Percentiles rank a stretch among this genome's conserved stretches.
phyloP scores from a whole-genome alignment of 2,888 invertebrate species.

The Zele albiditarsus region DNA sequence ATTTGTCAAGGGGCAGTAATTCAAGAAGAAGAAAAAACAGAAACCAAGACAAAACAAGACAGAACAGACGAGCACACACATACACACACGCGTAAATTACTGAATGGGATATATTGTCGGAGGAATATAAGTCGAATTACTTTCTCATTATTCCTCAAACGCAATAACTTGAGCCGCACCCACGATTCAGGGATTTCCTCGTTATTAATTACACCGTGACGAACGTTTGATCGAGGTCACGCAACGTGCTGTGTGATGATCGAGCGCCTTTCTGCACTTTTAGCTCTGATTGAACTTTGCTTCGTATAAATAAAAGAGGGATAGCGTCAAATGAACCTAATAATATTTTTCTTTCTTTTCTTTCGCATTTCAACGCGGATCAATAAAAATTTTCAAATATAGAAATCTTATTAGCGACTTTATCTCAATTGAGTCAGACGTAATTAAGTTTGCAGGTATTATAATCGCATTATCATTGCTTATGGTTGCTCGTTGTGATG shows the following conservation, averaged over 20 bases:
- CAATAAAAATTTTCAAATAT: background rate
- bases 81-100: constrained; percentile 29
- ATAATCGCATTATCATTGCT: constrained; percentile 69
- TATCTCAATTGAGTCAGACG: constrained; percentile 38
- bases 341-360: background rate
- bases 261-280: constrained; percentile 47
- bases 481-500: constrained; percentile 62
- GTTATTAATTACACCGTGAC: constrained; percentile 64
- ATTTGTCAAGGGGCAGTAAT: background rate
- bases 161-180: constrained; percentile 49
- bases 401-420: background rate
- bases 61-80: background rate
- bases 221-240: constrained; percentile 56
- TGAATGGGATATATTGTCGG: constrained; percentile 47
- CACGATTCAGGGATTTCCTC: constrained; percentile 46
- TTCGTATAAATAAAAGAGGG: constrained; percentile 29
- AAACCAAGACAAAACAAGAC: background rate
- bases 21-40: background rate
- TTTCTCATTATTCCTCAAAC: constrained; percentile 61
- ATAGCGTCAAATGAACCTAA: background rate
- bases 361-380: background rate
- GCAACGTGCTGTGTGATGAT: constrained; percentile 52
- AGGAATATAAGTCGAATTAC: constrained; percentile 52
- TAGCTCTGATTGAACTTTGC: constrained; percentile 53
- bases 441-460: constrained; percentile 48